These are phyloP conservation scores for Lycia hirtaria DNA, from an alignment of 2,888 invertebrate species.

Conservation along the genomic window DNA sequence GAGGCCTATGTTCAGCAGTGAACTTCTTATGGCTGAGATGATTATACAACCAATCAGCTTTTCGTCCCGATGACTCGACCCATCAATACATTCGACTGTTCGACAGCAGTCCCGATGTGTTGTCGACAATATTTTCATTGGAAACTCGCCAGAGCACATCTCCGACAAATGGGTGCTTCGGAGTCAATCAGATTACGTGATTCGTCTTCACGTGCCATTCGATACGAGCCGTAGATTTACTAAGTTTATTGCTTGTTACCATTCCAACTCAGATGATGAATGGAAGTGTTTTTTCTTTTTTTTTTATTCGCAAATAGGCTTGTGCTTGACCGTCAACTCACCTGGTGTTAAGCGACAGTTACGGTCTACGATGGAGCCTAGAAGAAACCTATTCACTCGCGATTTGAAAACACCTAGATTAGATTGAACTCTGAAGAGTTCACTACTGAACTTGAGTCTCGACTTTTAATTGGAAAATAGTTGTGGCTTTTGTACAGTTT, in stretches of 20 bases:
- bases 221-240: background rate
- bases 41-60: background rate
- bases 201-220: background rate
- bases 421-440: too few relatives aligned
- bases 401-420: too few relatives aligned
- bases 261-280: too few relatives aligned
- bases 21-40: too few relatives aligned
- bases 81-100: constrained; percentile 11
- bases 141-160: constrained; percentile 7
- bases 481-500: too few relatives aligned
- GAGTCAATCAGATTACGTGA: constrained; percentile 14
- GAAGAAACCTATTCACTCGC: too few relatives aligned
- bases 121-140: constrained; percentile 16
- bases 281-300: background rate
- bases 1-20: too few relatives aligned
- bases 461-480: too few relatives aligned
- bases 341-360: background rate
- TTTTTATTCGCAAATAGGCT: too few relatives aligned
- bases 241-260: background rate
- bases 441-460: too few relatives aligned
- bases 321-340: too few relatives aligned
- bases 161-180: constrained; percentile 16
- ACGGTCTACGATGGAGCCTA: too few relatives aligned
- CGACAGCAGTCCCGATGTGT: constrained; percentile 2
- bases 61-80: background rate